These are phyloP conservation scores for Allophyes oxyacanthae DNA, from an alignment of 2,888 invertebrate genomes.

Conservation along the genomic window DNA sequence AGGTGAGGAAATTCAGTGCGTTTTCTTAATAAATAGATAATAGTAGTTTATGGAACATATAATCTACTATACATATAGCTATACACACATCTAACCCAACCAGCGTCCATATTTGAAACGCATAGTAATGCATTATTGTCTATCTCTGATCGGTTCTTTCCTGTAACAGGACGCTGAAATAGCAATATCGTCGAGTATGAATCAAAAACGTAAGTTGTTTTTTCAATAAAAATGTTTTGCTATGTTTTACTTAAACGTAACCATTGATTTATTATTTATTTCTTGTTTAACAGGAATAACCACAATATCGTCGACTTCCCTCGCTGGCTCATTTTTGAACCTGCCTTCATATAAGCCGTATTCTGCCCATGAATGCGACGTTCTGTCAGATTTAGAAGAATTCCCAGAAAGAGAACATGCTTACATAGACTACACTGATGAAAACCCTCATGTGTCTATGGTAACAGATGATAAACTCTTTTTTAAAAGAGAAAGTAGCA, in stretches of 20 bases:
- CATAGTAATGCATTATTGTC: no score
- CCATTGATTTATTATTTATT: neutral
- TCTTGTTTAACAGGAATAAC: slow-evolving; percentile 46
- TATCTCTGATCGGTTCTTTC: neutral
- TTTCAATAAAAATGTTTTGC: neutral
- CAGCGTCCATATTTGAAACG: no score
- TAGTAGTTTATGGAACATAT: no score
- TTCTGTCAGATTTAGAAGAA: slow-evolving; percentile 48
- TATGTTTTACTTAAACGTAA: neutral
- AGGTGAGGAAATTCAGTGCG: slow-evolving; percentile 6
- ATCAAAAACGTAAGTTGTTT: slow-evolving; percentile 38
- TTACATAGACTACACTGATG: slow-evolving; percentile 54
- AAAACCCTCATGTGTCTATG: slow-evolving; percentile 35
- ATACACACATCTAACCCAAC: no score
- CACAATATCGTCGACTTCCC: slow-evolving; percentile 66
- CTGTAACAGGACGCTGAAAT: slow-evolving; percentile 22
- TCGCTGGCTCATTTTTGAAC: slow-evolving; percentile 68
- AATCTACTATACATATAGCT: no score
- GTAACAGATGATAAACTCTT: slow-evolving; percentile 15
- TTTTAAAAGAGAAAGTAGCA: slow-evolving; percentile 1
- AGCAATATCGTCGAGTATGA: slow-evolving; percentile 10
- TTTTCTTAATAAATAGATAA: no score
- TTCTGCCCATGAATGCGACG: slow-evolving; percentile 50
- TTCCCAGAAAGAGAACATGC: slow-evolving; percentile 53
- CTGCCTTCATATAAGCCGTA: slow-evolving; percentile 65